These are phyloP conservation scores for Petromus typicus DNA, from an alignment of 2,113 vertebrate genomes.

Conservation along the genomic window DNA sequence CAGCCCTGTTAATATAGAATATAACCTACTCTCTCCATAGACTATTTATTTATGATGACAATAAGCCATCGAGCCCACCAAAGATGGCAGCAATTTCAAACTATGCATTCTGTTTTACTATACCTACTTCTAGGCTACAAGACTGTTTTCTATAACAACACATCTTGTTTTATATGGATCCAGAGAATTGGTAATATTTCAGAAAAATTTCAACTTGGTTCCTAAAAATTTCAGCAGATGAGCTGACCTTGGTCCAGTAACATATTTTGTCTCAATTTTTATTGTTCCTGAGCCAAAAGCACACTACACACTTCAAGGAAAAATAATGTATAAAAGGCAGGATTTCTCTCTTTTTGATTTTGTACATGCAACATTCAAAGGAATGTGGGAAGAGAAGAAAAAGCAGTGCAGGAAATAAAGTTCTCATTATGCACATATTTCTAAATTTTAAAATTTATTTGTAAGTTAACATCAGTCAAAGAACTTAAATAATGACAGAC, in stretches of 20 bases:
- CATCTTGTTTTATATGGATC: neutral
- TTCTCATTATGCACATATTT: conserved; percentile 51
- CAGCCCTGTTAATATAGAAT: neutral
- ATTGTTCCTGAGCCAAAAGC: conserved; percentile 33
- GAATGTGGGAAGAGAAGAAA: neutral
- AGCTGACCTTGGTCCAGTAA: conserved; percentile 41
- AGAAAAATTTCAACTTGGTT: conserved; percentile 29
- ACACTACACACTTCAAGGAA: conserved; percentile 48
- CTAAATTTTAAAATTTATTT: conserved; percentile 42
- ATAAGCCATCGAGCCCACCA: neutral
- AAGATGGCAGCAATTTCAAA: neutral
- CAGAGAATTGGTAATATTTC: neutral
- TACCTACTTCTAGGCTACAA: neutral
- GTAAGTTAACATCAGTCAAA: conserved; percentile 45
- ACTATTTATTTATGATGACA: neutral
- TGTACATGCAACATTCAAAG: conserved; percentile 40
- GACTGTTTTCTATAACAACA: neutral
- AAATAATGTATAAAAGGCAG: conserved; percentile 51
- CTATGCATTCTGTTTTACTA: neutral
- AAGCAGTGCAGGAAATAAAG: neutral
- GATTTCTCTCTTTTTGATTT: conserved; percentile 51
- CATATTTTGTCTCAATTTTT: conserved; percentile 50
- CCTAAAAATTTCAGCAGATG: conserved; percentile 43
- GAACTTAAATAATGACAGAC: conserved; percentile 58
- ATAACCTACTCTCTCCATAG: neutral